Evolutionary conservation across 2,797 vertebrate genomes (phyloP), one percentile per base, ranked within the genome.

Genomic region (Neosalanx taihuensis): DNA sequence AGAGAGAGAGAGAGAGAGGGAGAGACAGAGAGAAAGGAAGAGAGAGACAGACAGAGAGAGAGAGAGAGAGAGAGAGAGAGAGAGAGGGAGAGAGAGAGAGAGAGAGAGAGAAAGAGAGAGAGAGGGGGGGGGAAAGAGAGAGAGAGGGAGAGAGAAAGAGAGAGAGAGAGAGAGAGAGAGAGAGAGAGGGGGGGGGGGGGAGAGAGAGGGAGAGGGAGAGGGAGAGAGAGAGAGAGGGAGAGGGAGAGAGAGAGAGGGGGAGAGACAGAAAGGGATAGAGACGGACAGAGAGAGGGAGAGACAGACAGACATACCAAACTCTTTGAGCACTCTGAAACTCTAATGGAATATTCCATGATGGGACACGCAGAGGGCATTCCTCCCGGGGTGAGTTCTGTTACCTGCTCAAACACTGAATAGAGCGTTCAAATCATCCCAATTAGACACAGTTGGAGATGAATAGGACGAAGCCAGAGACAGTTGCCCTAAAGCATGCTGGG

Each of bases 261-360:
- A 31, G 18, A 26, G 23, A 26, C 23, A 26, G 23, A n/a, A n/a
- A n/a, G n/a, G n/a, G n/a, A n/a, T n/a, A n/a, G n/a, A n/a, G n/a
- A 26, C 23, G 1, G 23, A 26, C 23, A 26, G 23, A 26, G 23
- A 66, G 60, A 31, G 58, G 51, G 29, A 72, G 49, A 67, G 12
- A 67, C 72, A 66, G 15, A n/a, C 17, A 53, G 17, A 53, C 15
- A 53, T 1, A 53, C 3, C 3, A 1, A 53, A 17, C 51, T 7
- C 17, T 4, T n/a, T n/a, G 37, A 41, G 37, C 23, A 18, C 35
- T 67, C 74, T 70, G 64, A 70, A 70, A 69, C 74, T 66, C 74
- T 76, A 76, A 79, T 83, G 79, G 71, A 82, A 79, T 64, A 71
- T 77, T 79, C 23, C 64, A 83, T 82, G 76, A 76, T 72, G 63